phyloP scores from a whole-genome alignment of 1,140 invertebrate genomes.

The Ridgeia piscesae region DNA sequence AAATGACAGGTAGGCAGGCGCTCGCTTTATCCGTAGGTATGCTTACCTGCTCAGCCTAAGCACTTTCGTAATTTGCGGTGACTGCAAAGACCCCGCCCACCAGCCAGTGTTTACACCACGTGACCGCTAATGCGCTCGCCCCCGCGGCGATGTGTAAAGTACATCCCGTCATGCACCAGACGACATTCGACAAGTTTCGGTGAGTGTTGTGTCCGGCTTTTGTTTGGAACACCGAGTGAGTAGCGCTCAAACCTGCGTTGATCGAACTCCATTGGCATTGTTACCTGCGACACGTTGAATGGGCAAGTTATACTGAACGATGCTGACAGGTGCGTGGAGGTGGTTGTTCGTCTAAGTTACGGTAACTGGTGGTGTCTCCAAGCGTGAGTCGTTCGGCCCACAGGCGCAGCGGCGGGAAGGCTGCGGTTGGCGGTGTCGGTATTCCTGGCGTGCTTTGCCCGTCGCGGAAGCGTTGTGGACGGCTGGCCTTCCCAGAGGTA shows the following conservation, averaged over 20 bases:
- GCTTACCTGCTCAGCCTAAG: not conserved
- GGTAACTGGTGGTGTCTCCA: not conserved
- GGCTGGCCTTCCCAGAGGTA: not conserved
- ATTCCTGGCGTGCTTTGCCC: not conserved
- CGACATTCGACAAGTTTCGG: not conserved
- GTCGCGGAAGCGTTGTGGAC: not conserved
- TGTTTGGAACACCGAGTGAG: not conserved
- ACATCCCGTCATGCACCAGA: slow-evolving; percentile 3
- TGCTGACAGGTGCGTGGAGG: not conserved
- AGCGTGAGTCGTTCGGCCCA: not conserved
- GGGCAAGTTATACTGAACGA: not conserved
- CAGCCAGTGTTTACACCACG: not conserved
- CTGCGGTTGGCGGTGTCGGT: not conserved
- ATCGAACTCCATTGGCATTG: not conserved
- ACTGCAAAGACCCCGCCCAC: not conserved
- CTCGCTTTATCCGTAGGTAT: not conserved
- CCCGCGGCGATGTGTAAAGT: not conserved
- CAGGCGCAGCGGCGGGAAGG: not conserved
- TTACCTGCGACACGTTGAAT: not conserved
- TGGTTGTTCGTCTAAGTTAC: not conserved
- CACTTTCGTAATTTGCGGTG: not conserved
- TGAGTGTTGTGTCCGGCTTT: not conserved
- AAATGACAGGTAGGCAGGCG: not conserved
- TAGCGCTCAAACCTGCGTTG: not conserved
- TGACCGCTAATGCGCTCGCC: not conserved